phyloP scores from a whole-genome alignment of 2,797 vertebrate genomes.

The Podargus strigoides region DNA sequence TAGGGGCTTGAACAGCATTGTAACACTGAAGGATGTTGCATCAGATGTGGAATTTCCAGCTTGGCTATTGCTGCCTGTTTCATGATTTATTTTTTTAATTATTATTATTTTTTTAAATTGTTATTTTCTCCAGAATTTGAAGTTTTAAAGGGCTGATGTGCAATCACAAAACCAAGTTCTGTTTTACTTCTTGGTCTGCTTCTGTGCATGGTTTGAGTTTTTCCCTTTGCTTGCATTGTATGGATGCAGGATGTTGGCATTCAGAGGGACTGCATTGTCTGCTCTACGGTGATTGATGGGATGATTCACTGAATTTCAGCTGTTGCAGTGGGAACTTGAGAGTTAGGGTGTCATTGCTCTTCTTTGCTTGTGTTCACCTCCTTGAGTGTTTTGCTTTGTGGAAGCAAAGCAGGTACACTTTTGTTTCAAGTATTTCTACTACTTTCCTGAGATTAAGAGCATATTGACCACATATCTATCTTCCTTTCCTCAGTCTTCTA shows the following conservation, averaged over 20 bases:
- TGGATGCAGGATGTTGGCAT: background rate
- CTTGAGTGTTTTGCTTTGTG: background rate
- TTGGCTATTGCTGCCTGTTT: background rate
- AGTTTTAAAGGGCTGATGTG: background rate
- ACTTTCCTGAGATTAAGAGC: background rate
- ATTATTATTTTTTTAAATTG: background rate
- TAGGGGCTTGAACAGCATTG: background rate
- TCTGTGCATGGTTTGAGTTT: background rate
- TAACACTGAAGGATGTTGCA: conserved; percentile 6
- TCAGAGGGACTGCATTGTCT: background rate
- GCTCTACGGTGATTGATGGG: background rate
- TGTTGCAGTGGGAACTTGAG: background rate
- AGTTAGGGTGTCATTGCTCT: background rate
- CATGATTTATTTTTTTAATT: background rate
- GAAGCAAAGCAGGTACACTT: background rate
- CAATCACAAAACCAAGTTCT: background rate
- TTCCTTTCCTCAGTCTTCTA: background rate
- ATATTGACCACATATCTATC: background rate
- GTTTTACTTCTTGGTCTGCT: background rate
- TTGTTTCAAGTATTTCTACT: background rate
- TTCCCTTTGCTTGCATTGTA: background rate
- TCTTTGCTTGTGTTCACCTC: background rate
- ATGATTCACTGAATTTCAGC: conserved; percentile 23
- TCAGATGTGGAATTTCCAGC: conserved; percentile 6
- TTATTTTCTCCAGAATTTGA: background rate